Percentiles rank a stretch among this genome's conserved stretches.
phyloP scores from a whole-genome alignment of 2,113 vertebrate genomes.

The Ceyx margarethae region DNA sequence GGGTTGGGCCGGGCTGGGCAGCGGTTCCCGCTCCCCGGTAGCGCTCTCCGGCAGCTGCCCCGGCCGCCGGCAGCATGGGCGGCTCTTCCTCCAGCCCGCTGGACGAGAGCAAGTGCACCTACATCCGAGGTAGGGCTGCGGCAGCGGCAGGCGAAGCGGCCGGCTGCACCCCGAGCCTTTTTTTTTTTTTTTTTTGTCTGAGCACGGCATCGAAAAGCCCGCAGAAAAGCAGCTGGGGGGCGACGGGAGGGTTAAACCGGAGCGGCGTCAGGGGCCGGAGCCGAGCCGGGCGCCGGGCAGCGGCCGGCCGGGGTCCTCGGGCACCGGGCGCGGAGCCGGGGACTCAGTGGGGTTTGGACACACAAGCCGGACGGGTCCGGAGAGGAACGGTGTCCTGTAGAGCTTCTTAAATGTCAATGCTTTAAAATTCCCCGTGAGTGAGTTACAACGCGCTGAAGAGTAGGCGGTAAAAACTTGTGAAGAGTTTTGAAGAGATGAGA shows the following conservation, averaged over 20 bases:
- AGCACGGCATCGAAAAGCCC: no score
- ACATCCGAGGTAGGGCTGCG: slow-evolving; percentile 82
- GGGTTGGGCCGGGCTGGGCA: neutral
- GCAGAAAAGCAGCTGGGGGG: neutral
- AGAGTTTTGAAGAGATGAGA: neutral
- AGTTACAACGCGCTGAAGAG: rapidly evolving
- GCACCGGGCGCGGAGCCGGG: neutral
- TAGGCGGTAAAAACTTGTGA: rapidly evolving
- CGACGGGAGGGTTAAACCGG: no score
- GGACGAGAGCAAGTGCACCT: slow-evolving; percentile 84
- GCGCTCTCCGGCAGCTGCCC: neutral
- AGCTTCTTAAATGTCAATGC: neutral
- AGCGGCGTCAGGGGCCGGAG: neutral
- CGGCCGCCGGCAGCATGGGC: slow-evolving; percentile 77
- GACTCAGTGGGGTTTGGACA: neutral
- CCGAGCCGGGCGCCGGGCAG: neutral
- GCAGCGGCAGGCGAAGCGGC: neutral
- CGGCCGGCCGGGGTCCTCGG: neutral
- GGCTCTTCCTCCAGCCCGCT: slow-evolving; percentile 81
- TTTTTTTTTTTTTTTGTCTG: no score
- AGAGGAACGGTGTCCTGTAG: rapidly evolving
- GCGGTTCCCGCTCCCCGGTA: neutral
- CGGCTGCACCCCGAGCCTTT: neutral
- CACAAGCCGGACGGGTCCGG: neutral
- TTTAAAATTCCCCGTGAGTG: neutral